Evolutionary conservation across 2,888 invertebrate species (phyloP).

Genomic region (Odiellus spinosus): DNA sequence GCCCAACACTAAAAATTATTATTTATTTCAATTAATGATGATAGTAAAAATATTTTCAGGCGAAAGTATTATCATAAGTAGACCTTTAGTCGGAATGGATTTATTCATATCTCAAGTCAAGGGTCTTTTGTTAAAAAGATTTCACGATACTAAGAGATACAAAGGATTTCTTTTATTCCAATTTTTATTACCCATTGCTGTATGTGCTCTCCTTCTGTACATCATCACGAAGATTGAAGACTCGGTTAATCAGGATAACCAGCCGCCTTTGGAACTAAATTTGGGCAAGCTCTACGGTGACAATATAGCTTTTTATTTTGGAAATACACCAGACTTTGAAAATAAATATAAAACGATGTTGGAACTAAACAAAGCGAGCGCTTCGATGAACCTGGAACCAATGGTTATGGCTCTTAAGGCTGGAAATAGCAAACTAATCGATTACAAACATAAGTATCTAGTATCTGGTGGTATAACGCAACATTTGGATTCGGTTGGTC

Average conservation of each 20-base stretch:
- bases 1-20: too few relatives aligned
- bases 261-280: constrained; percentile 6
- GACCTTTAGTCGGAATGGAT: neutral
- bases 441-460: constrained; percentile 6
- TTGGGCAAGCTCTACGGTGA: constrained; percentile 6
- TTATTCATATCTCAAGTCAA: constrained; percentile 22
- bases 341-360: neutral
- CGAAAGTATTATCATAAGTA: too few relatives aligned
- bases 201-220: constrained; percentile 6
- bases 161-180: constrained; percentile 28
- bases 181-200: constrained; percentile 16
- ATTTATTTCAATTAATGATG: too few relatives aligned
- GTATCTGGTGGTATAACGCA: constrained; percentile 5
- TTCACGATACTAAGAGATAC: constrained; percentile 30
- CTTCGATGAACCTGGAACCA: neutral
- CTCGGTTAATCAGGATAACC: neutral
- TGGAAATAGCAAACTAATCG: neutral
- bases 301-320: constrained; percentile 8
- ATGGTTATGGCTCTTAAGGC: constrained; percentile 1
- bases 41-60: too few relatives aligned
- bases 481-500: neutral
- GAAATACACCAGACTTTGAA: neutral
- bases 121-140: constrained; percentile 30
- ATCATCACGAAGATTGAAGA: neutral
- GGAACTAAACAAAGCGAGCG: neutral